Evolutionary conservation across 2,113 vertebrate species (phyloP).

Genomic region (Ailurus styani): DNA sequence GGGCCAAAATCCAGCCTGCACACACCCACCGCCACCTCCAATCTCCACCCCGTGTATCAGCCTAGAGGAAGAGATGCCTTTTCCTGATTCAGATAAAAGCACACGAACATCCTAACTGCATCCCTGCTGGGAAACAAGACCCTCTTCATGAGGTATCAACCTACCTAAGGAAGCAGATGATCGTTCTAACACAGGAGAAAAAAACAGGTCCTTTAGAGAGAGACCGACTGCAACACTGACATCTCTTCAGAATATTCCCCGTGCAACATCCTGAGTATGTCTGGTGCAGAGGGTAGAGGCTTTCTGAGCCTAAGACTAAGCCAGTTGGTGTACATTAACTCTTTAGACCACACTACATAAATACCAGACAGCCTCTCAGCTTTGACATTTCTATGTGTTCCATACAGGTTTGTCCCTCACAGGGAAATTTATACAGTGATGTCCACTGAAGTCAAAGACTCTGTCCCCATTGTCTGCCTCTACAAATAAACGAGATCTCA

Average conservation of each 20-base stretch:
- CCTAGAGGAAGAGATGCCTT: not conserved
- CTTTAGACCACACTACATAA: not conserved
- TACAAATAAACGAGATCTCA: constrained; percentile 10
- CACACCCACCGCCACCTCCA: too few relatives aligned
- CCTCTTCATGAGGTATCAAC: not conserved
- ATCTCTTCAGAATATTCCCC: not conserved
- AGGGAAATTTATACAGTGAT: constrained; percentile 26
- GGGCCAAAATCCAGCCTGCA: not conserved
- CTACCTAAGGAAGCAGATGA: not conserved
- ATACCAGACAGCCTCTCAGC: not conserved
- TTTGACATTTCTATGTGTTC: not conserved
- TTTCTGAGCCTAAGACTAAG: not conserved
- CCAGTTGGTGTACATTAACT: not conserved
- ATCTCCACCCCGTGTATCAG: not conserved
- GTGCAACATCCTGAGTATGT: not conserved
- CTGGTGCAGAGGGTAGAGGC: not conserved
- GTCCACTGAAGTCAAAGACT: constrained; percentile 32
- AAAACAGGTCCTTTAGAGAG: not conserved
- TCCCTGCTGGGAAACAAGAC: not conserved
- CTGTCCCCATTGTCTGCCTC: not conserved
- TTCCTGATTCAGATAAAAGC: not conserved
- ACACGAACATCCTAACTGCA: not conserved
- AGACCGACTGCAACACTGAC: not conserved
- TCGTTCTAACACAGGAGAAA: not conserved
- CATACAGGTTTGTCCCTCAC: not conserved